Percentiles rank a stretch among this genome's conserved stretches.
Evolutionary conservation across 2,113 vertebrate genomes (phyloP).

Genomic region (Oreochromis tanganicae): DNA sequence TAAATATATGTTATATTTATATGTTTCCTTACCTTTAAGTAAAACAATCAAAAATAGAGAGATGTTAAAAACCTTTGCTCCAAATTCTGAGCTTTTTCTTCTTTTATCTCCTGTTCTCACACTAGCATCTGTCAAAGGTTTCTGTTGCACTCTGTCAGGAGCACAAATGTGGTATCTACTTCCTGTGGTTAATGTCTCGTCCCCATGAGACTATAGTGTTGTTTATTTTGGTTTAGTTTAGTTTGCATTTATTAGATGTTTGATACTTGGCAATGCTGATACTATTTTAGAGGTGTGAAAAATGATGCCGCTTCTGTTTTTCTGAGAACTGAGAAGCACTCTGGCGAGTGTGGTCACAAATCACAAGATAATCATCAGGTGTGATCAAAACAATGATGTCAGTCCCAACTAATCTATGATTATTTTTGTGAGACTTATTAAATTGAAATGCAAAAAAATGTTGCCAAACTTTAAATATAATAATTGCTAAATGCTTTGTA

Average conservation of each 20-base stretch:
- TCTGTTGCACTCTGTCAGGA: neutral
- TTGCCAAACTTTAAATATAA: neutral
- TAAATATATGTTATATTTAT: neutral
- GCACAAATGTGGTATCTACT: neutral
- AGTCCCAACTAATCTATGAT: neutral
- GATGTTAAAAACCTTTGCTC: neutral
- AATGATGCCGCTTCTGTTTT: neutral
- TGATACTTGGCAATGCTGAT: neutral
- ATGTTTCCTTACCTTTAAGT: neutral
- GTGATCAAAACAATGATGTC: neutral
- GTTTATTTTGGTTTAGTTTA: neutral
- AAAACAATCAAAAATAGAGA: neutral
- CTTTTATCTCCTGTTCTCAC: neutral
- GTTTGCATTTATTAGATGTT: neutral
- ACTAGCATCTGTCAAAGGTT: neutral
- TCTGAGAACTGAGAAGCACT: neutral
- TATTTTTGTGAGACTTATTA: neutral
- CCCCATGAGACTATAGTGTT: neutral
- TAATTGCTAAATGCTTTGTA: neutral
- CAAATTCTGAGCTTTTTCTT: neutral
- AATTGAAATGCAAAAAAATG: neutral
- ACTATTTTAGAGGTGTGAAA: neutral
- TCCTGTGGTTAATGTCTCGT: neutral
- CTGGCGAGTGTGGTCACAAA: neutral
- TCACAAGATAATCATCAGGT: neutral